Evolutionary conservation across 2,888 invertebrate genomes (phyloP).

Genomic region (Branchellion lobata): DNA sequence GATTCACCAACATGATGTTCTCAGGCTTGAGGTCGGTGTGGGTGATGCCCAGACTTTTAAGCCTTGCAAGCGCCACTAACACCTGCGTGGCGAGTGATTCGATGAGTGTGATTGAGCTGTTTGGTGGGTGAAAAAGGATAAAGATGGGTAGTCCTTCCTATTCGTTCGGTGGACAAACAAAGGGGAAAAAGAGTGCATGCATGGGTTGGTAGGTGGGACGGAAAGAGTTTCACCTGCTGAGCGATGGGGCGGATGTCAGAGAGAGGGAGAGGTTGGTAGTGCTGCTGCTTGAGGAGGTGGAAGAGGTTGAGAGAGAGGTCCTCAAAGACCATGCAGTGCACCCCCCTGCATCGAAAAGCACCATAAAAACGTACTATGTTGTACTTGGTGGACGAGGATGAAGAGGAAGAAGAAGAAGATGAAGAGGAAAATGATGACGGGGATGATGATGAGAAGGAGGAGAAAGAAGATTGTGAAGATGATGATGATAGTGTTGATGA

Average conservation of each 20-base stretch:
- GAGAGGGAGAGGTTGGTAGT: neutral
- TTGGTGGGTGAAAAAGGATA: no score
- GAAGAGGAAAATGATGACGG: neutral
- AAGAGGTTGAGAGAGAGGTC: neutral
- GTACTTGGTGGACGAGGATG: neutral
- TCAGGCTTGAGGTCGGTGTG: constrained; percentile 14
- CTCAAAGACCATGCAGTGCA: constrained; percentile 11
- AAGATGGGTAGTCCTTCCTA: no score
- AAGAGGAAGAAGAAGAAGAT: neutral
- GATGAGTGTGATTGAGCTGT: no score
- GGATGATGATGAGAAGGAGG: neutral
- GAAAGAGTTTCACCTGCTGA: neutral
- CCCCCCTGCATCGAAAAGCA: neutral
- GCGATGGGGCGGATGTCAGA: neutral
- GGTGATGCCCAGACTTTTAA: constrained; percentile 1
- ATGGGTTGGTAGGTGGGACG: no score
- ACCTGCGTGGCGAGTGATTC: neutral
- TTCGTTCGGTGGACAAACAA: no score
- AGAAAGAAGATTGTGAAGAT: no score
- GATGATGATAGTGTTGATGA: neutral
- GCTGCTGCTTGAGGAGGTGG: neutral
- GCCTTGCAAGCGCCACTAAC: neutral
- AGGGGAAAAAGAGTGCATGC: no score
- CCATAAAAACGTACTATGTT: neutral
- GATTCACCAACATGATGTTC: neutral